Conservation (phyloP, 2,888 invertebrate genomes). For the Drosophila mulleri region DNA sequence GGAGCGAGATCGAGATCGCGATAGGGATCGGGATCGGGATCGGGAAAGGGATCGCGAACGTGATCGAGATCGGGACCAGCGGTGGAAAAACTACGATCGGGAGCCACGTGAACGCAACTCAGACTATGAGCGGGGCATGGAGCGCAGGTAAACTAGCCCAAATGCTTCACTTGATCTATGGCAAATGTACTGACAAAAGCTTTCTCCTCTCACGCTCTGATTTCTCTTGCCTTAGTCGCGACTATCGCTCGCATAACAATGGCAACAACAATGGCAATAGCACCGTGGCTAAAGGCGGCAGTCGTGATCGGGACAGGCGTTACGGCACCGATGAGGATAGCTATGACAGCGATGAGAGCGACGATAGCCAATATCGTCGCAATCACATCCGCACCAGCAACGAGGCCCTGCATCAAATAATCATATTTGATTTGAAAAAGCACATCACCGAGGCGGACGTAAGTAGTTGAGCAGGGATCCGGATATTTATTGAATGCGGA, state of each 20-base stretch:
- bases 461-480: constrained; percentile 80
- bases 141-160: constrained; percentile 49
- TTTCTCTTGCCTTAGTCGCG: constrained; percentile 40
- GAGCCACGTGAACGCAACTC: constrained; percentile 56
- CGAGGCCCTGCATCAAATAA: constrained; percentile 89
- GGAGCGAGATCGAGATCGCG: constrained; percentile 48
- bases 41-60: constrained; percentile 49
- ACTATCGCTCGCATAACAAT: constrained; percentile 53
- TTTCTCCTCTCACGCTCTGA: too few species aligned
- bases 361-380: constrained; percentile 86
- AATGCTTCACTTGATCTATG: too few species aligned
- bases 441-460: constrained; percentile 92
- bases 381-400: constrained; percentile 84
- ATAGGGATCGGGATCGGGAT: constrained; percentile 59
- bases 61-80: constrained; percentile 65
- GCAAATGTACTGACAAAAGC: background rate
- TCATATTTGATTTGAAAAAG: constrained; percentile 90
- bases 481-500: background rate
- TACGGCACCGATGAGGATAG: constrained; percentile 81
- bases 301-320: constrained; percentile 65
- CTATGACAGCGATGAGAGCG: constrained; percentile 80
- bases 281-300: constrained; percentile 42
- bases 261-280: constrained; percentile 42
- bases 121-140: constrained; percentile 57
- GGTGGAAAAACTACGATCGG: constrained; percentile 64